Conservation (phyloP, 1,140 invertebrate species). For the Sitophilus oryzae region DNA sequence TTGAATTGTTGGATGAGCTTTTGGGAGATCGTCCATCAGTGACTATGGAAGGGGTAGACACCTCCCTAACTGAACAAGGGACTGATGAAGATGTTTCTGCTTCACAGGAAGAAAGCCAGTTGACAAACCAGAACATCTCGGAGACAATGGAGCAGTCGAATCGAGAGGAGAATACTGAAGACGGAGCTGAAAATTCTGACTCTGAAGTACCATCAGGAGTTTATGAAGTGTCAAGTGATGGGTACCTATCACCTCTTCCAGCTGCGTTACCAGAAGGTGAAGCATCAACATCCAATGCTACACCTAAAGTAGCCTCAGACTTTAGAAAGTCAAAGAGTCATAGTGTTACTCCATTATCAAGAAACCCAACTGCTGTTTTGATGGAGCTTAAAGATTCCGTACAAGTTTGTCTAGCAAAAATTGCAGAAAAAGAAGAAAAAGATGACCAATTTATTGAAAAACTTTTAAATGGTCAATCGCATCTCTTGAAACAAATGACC, state of each 20-base stretch:
- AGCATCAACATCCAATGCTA: neutral
- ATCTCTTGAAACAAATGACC: neutral
- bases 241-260: no score
- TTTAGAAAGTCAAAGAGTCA: neutral
- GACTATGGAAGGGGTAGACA: neutral
- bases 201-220: no score
- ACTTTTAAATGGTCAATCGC: neutral
- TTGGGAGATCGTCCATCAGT: neutral
- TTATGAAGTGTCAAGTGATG: no score
- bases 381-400: neutral
- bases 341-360: neutral
- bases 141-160: neutral
- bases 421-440: neutral
- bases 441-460: slow-evolving; percentile 1
- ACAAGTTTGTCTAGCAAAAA: neutral
- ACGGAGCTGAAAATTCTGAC: no score
- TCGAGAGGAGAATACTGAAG: no score
- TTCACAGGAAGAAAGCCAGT: neutral
- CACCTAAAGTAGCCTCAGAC: neutral
- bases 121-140: neutral
- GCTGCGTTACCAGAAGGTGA: no score
- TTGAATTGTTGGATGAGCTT: neutral
- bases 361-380: neutral
- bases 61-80: neutral
- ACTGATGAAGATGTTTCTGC: neutral